Evolutionary conservation across 2,797 vertebrate genomes (phyloP), one percentile per base, ranked within the genome.

Genomic region (Sphenodon punctatus): DNA sequence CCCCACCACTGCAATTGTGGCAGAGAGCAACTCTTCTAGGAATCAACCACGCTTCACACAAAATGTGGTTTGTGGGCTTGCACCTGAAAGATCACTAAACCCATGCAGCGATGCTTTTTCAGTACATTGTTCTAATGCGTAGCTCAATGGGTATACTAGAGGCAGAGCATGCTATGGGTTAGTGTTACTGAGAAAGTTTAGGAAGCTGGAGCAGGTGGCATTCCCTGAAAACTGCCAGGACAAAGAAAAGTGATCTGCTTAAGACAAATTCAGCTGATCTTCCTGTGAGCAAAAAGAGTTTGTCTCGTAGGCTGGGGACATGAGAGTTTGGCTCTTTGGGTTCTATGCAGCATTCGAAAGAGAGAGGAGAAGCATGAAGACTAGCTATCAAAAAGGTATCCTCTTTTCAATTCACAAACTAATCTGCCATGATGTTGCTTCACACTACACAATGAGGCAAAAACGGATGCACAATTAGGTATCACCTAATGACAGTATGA

Each of bases 391-490:
- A 88, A 83, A 88, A 86, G 61, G 39, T 84, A 88, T 80, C 45
- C 8, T 25, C 79, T 65, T 84, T 67, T 83, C 66, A 85, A n/a
- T 72, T 92, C 82, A 78, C 64, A 80, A 78, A 87, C 70, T 86
- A 92, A 93, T 91, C 82, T 88, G 84, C 83, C 83, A 49, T 80
- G 85, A 90, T 84, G 46, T 86, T 82, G 55, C 87, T 93, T 89
- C 81, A 74, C 61, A 74, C 61, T 68, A 78, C 69, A 89, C 89
- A 93, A 93, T 79, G 90, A 94, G 79, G 73, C 82, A 94, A 92
- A 93, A 63, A 72, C 2, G 51, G 63, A 84, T 87, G 84, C 85
- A 88, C 93, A 95, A 95, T 96, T 94, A 94, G 88, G 78, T 76
- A 90, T 89, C 84, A 91, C 82, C 89, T 90, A 88, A 86, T 75